Conservation (phyloP, 2,888 invertebrate genomes). For the Antheraea assamensis region DNA sequence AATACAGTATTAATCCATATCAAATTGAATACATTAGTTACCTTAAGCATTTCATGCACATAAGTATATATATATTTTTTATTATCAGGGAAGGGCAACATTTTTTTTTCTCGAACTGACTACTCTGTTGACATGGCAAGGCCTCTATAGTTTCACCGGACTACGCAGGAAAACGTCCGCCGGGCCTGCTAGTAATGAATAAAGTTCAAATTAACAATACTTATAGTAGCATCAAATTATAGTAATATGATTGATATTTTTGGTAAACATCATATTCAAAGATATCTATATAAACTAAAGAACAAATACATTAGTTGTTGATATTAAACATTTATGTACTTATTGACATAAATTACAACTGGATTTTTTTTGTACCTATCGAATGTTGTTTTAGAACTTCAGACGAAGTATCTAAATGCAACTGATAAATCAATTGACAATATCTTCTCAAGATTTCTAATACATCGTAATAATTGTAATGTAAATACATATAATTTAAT, state of each 20-base stretch:
- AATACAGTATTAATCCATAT: too few species aligned
- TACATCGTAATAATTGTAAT: background rate
- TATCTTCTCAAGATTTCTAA: background rate
- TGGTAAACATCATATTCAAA: background rate
- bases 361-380: background rate
- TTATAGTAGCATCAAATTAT: background rate
- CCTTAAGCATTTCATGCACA: too few species aligned
- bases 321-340: background rate
- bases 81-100: too few species aligned
- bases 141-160: too few species aligned
- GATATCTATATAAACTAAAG: background rate
- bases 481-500: background rate
- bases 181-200: too few species aligned
- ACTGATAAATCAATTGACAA: background rate
- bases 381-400: constrained; percentile 1
- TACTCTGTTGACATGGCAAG: too few species aligned
- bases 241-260: background rate
- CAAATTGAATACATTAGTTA: too few species aligned
- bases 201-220: background rate
- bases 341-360: background rate
- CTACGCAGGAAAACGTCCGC: too few species aligned
- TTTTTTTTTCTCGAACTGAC: too few species aligned
- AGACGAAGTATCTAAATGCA: background rate
- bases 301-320: background rate
- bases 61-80: too few species aligned